Percentiles rank a stretch among this genome's conserved stretches.
phyloP scores from a whole-genome alignment of 2,797 vertebrate genomes.

The Ctenosaura bakeri region DNA sequence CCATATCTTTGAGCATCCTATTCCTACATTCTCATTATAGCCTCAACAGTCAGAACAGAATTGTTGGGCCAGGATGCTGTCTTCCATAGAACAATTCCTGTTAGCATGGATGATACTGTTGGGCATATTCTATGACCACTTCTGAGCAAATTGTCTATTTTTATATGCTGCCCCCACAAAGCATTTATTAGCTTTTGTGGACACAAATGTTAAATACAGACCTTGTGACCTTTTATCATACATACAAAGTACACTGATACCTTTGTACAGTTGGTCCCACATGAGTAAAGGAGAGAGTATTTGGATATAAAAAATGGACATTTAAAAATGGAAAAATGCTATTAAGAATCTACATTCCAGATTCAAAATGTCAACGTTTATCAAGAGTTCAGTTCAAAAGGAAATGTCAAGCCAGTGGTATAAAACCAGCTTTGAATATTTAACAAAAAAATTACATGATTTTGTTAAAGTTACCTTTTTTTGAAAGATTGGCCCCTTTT shows the following conservation, averaged over 20 bases:
- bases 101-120: too few relatives aligned
- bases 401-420: neutral
- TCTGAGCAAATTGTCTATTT: neutral
- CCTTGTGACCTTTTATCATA: neutral
- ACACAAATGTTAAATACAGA: neutral
- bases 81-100: neutral
- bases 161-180: neutral
- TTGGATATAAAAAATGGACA: neutral
- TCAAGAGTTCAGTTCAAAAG: slow-evolving; percentile 14
- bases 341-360: slow-evolving; percentile 12
- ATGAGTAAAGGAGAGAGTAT: neutral
- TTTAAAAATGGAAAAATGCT: slow-evolving; percentile 11
- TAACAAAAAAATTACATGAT: slow-evolving; percentile 9
- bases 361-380: slow-evolving; percentile 19
- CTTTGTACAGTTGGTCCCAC: neutral
- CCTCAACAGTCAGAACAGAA: neutral
- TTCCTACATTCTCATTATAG: neutral
- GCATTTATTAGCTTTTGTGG: neutral
- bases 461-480: neutral
- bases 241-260: neutral
- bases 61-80: neutral
- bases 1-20: neutral
- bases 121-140: too few relatives aligned
- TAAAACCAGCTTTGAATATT: slow-evolving; percentile 6
- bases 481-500: neutral